Percentiles rank a stretch among this genome's conserved stretches.
phyloP scores from a whole-genome alignment of 1,140 invertebrate species.

The Neodiprion pinetum region DNA sequence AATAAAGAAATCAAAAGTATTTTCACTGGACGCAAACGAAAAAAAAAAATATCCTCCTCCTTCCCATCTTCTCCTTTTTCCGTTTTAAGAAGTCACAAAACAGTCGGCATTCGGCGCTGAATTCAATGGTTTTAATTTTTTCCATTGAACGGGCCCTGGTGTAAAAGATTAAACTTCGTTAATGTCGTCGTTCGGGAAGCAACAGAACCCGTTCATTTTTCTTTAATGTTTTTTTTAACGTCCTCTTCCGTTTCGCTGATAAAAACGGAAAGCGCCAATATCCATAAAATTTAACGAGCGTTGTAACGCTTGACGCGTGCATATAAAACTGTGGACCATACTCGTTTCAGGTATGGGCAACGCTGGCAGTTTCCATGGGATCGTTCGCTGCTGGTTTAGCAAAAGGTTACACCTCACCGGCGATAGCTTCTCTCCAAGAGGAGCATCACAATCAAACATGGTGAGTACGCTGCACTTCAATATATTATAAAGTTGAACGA shows the following conservation, averaged over 20 bases:
- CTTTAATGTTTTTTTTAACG: neutral
- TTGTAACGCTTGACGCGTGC: neutral
- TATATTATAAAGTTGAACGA: neutral
- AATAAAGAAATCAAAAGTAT: neutral
- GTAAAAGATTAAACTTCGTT: too few species aligned
- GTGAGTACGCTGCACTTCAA: constrained; percentile 41
- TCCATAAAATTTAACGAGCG: too few species aligned
- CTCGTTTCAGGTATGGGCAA: constrained; percentile 73
- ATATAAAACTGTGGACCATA: constrained; percentile 17
- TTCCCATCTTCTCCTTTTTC: too few species aligned
- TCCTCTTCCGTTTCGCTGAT: neutral
- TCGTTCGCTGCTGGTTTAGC: constrained; percentile 81
- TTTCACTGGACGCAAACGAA: neutral
- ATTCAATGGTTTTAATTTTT: too few species aligned
- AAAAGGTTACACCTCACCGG: constrained; percentile 85
- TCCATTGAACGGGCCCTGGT: too few species aligned
- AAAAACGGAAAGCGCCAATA: too few species aligned
- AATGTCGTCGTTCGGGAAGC: neutral
- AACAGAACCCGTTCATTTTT: neutral
- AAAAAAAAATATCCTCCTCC: too few species aligned
- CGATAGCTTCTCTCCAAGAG: constrained; percentile 78
- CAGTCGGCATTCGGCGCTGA: too few species aligned
- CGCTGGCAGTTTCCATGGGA: constrained; percentile 80
- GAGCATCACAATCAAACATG: constrained; percentile 57
- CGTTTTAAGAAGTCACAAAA: too few species aligned